phyloP scores from a whole-genome alignment of 2,113 vertebrate species.

The Theristicus caerulescens region DNA sequence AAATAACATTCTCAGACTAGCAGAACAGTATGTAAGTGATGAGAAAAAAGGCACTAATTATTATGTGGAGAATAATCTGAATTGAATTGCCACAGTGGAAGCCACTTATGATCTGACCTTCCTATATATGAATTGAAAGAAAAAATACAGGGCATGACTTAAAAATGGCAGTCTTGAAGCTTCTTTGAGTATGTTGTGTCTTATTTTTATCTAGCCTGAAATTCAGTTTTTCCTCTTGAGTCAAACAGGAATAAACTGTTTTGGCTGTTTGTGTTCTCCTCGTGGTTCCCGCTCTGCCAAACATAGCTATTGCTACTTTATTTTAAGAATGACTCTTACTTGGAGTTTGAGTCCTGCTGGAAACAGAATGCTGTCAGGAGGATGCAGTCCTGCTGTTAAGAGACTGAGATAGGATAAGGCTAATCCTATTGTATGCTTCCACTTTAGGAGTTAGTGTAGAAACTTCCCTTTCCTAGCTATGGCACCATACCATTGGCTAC shows the following conservation, averaged over 20 bases:
- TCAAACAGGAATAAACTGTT: background rate
- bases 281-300: background rate
- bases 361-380: background rate
- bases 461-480: background rate
- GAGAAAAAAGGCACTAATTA: background rate
- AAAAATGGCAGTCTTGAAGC: conserved; percentile 1
- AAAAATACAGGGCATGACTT: background rate
- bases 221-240: background rate
- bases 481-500: background rate
- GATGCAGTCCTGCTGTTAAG: background rate
- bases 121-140: background rate
- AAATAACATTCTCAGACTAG: background rate
- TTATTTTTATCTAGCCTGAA: conserved; percentile 16
- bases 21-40: background rate
- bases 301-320: background rate
- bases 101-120: background rate
- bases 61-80: background rate
- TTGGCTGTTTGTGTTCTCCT: background rate
- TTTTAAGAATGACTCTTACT: background rate
- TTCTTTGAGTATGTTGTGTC: background rate
- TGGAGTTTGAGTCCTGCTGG: background rate
- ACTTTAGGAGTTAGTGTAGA: background rate
- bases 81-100: background rate
- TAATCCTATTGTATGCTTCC: conserved; percentile 4
- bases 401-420: conserved; percentile 29